Evolutionary conservation across 2,113 vertebrate species (phyloP), one percentile per base, ranked within the genome.

Genomic region (Tricholaema leucomelas): DNA sequence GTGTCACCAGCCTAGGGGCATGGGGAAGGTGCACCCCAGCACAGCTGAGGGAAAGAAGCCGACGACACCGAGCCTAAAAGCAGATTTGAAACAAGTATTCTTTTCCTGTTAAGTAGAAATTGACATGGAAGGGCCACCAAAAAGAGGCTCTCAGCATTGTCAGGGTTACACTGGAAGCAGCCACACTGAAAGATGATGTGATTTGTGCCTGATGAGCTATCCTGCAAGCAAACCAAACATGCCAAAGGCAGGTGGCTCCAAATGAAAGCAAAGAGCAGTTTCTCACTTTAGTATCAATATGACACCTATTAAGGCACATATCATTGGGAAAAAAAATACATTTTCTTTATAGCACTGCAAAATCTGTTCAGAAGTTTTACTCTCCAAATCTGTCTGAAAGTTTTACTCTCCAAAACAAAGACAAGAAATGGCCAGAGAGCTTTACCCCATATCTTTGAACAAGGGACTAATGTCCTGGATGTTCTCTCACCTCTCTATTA

Each of bases 131-230:
- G 76, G 13, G 31, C 9, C 46, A 90, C 15, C 16, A 38, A 70
- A 52, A 36, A 86, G 67, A 35, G 38, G 59, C 15, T 73, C 10
- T 8, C 17, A 31, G 61, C 9, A 36, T 12, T 12, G 8, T 3
- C 25, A 69, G 66, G 42, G 30, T 25, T 48, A 10, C 8, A 8
- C 8, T 20, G 25, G 60, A 69, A 65, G 55, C 9, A 65, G 76
- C 7, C 36, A 21, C 19, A 1, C 46, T 15, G 31, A 23, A 33
- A 30, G 25, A 38, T 0, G 0, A 17, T 7, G 31, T 7, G 19
- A 48, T 30, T 16, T 38, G 27, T 24, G 64, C 31, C 14, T 82
- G 35, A 8, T 2, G 5, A 87, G 44, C 16, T 23, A 33, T 33
- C 44, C 75, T 67, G 33, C 28, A 44, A 60, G 54, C 71, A 91